A percentile compares a stretch with the other conserved stretches of the same genome.
phyloP scores from a whole-genome alignment of 2,797 vertebrate species.

The Sebastes cheni region DNA sequence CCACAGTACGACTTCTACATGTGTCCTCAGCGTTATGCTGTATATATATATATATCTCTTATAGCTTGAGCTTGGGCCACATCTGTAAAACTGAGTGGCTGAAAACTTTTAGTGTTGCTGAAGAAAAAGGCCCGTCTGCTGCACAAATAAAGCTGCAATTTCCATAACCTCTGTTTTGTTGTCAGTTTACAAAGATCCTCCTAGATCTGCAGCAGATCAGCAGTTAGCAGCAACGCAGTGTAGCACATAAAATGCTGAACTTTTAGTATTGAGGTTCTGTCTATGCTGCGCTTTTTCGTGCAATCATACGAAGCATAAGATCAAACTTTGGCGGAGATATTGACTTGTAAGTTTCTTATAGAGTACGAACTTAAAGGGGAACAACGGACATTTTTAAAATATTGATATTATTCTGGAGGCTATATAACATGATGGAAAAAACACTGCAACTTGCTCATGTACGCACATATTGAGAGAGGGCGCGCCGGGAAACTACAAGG shows the following conservation, averaged over 20 bases:
- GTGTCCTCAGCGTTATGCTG: background rate
- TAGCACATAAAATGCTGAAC: background rate
- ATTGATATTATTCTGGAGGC: no score
- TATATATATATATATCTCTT: background rate
- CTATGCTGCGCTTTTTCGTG: background rate
- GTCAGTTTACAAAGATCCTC: background rate
- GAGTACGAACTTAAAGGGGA: background rate
- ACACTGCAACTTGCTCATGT: no score
- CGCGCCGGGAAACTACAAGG: no score
- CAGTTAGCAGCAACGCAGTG: background rate
- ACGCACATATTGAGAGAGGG: no score
- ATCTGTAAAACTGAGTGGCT: background rate
- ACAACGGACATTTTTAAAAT: no score
- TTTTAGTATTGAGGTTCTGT: background rate
- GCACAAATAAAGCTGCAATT: constrained; percentile 9
- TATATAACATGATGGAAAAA: no score
- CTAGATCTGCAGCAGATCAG: background rate
- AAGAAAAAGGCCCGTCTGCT: background rate
- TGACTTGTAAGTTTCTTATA: background rate
- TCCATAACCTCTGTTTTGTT: background rate
- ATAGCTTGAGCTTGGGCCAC: background rate
- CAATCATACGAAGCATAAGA: background rate
- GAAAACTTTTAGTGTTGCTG: background rate
- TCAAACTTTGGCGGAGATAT: background rate
- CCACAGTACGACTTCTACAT: background rate